Evolutionary conservation across 1,140 invertebrate genomes (phyloP), one percentile per base, ranked within the genome.

Genomic region (Microplitis mediator): DNA sequence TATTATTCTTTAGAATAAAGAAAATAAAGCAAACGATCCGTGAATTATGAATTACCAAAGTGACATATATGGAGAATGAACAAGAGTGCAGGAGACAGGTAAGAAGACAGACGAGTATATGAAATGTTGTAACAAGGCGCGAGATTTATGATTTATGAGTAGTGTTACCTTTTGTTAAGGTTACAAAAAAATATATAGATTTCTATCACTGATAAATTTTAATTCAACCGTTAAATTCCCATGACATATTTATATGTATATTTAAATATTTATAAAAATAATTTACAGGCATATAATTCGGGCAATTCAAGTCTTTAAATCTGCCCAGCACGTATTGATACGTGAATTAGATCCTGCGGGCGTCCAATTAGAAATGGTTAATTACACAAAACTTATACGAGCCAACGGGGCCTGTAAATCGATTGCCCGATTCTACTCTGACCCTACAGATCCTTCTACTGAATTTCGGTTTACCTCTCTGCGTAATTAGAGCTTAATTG

Each of bases 51-150:
- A 62, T 70, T 62, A 52, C 36, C 61, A 50, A 51, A 70, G 31
- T 5, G 14, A 69, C 14, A 5, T 51, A 31, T 45, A 62, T 56
- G 51, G 34, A 54, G 8, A 70, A 36, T 50, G 23, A 69, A 61
- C 64, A 69, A 73, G 32, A 14, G 56, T 23, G 39, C 6, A 35
- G n/a, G 51, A 74, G 72, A 65, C 67, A 69, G 67, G 52, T 60
- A 74, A 56, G 72, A 45, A 9, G 39, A 74, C 67, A 58, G n/a
- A 64, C 39, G 67, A 63, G 61, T 74, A 32, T 58, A 65, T 74
- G 67, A 69, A 69, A 69, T 54, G 50, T 74, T 61, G 52, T n/a
- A 65, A 51, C 67, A 65, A 69, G 51, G 34, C 52, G 16, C 11
- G 34, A 66, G 62, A 66, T 58, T 65, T 45, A 39, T 58, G 62